A percentile compares a stretch with the other conserved stretches of the same genome.
Conservation (phyloP, 1,140 invertebrate genomes). For the Hylyphantes graminicola region DNA sequence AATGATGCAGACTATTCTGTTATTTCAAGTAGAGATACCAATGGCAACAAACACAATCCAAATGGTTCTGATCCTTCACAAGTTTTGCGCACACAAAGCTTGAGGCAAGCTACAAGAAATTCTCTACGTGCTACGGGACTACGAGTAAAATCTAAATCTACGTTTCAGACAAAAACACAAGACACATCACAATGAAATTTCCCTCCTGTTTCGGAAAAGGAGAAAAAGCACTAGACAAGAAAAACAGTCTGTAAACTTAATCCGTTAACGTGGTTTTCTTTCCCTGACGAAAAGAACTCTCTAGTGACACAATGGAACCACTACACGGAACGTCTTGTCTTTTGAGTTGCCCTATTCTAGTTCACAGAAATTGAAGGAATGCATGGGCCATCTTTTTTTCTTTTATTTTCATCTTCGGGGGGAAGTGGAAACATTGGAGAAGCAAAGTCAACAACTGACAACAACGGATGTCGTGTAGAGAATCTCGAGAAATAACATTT, state of each 20-base stretch:
- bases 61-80: too few species aligned
- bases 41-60: too few species aligned
- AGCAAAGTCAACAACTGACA: conserved; percentile 45
- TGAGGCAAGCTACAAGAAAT: conserved; percentile 16
- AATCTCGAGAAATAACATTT: conserved; percentile 58
- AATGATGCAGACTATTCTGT: too few species aligned
- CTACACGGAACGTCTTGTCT: too few species aligned
- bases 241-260: conserved; percentile 1
- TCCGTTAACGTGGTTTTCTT: too few species aligned
- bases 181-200: conserved; percentile 29
- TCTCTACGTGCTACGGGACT: conserved; percentile 33
- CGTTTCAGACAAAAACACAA: conserved; percentile 34
- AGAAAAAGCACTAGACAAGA: neutral
- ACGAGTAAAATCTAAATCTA: conserved; percentile 56
- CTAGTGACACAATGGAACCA: too few species aligned
- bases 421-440: conserved; percentile 23
- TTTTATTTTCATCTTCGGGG: neutral
- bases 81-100: conserved; percentile 19
- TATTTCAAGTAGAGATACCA: too few species aligned
- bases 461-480: conserved; percentile 49
- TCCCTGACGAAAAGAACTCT: too few species aligned
- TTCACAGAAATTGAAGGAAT: neutral
- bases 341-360: too few species aligned
- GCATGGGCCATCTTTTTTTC: neutral
- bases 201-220: conserved; percentile 15